Evolutionary conservation across 2,888 invertebrate species (phyloP), one percentile per base, ranked within the genome.

Genomic region (Chaetoderma sp.): DNA sequence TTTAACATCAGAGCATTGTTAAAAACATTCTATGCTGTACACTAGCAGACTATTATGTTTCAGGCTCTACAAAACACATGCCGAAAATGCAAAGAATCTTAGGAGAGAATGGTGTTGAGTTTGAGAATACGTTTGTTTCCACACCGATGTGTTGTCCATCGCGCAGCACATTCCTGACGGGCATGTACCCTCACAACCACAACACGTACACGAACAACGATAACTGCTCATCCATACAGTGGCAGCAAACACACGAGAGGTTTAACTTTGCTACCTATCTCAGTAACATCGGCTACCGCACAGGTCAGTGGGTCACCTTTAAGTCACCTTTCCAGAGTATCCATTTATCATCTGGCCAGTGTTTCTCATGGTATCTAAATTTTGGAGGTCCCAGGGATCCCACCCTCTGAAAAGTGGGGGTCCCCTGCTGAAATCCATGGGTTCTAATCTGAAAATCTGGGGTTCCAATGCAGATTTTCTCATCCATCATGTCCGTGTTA

Each of bases 141-240:
- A 98, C 98, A 13, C 98, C 98, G n/a, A 98, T 98, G 96, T 98
- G 98, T 84, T 98, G 98, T 85, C 98, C 98, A 1, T 96, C 96
- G 42, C 90, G 98, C 84, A 94, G 96, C 69, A 95, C 96, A 6
- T 88, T 98, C 78, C 89, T 98, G 71, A 97, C 98, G 0, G 97
- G 97, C 56, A 82, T 88, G 75, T 90, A 98, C 88, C 95, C 96
- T 28, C 98, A 98, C 89, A 98, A 98, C 88, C 98, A 98, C 88
- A 92, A 95, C 85, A 96, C 96, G 62, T 97, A 94, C 88, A 98
- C 98, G 8, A 98, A 98, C 89, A 98, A 98, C 72, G 96, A 96
- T 88, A 98, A 98, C 89, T 98, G 98, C 88, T 96, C 96, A 63
- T 96, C 96, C 71, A 91, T 93, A 16, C 92, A 92, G 84, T 98